phyloP scores from a whole-genome alignment of 92 coral and sea anemone genomes.

The Pocillopora grandis region DNA sequence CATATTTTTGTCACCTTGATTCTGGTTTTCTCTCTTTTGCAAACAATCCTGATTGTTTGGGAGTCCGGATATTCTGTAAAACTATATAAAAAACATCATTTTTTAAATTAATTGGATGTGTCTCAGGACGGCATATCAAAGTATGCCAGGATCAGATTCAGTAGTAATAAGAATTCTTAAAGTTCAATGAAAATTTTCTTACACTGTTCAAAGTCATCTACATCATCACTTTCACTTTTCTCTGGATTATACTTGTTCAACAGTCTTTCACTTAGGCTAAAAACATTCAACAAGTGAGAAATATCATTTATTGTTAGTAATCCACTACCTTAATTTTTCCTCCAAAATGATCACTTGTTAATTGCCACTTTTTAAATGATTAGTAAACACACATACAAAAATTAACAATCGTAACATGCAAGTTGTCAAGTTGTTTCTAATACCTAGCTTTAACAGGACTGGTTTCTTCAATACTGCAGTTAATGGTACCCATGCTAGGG shows the following conservation, averaged over 20 bases:
- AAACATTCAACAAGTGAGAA: not conserved
- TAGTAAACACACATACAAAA: not conserved
- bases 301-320: no score
- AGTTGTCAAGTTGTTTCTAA: not conserved
- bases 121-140: not conserved
- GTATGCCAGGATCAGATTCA: not conserved
- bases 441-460: conserved; percentile 25
- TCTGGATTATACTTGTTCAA: conserved; percentile 64
- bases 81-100: conserved; percentile 23
- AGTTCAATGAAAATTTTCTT: conserved; percentile 15
- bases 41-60: conserved; percentile 32
- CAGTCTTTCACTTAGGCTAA: conserved; percentile 62
- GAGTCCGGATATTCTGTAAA: conserved; percentile 60
- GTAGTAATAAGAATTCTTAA: not conserved
- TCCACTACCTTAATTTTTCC: no score
- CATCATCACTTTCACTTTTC: conserved; percentile 55
- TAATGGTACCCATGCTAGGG: conserved; percentile 1
- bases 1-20: not conserved
- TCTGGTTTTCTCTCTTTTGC: conserved; percentile 22
- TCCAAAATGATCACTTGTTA: no score
- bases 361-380: no score
- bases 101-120: not conserved
- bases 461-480: not conserved
- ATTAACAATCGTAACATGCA: not conserved
- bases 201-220: conserved; percentile 85